A percentile compares a stretch with the other conserved stretches of the same genome.
phyloP scores from a whole-genome alignment of 2,113 vertebrate species.

The Trochalopteron elliotii region DNA sequence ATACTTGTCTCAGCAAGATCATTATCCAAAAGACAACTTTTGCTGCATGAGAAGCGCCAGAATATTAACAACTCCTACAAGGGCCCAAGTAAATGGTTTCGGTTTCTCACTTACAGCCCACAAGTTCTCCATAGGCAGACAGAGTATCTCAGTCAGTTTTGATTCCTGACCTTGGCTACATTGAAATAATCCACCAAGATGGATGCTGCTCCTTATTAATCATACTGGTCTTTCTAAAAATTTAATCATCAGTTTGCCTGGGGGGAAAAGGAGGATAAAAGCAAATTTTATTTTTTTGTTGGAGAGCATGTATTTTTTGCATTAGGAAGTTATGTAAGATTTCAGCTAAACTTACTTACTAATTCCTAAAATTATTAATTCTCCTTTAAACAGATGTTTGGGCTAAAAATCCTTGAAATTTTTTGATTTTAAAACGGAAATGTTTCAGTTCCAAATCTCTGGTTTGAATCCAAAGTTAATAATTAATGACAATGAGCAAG shows the following conservation, averaged over 20 bases:
- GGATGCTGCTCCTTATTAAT: background rate
- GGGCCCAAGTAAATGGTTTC: background rate
- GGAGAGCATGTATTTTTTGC: background rate
- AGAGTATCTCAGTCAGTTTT: background rate
- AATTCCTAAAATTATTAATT: background rate
- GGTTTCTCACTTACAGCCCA: background rate
- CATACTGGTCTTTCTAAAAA: background rate
- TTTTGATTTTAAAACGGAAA: background rate
- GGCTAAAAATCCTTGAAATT: background rate
- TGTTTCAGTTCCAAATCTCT: background rate
- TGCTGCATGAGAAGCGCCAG: background rate
- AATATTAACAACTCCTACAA: background rate
- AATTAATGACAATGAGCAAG: background rate
- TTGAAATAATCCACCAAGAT: background rate
- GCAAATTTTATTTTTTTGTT: background rate
- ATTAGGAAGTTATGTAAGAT: background rate
- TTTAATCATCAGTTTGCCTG: background rate
- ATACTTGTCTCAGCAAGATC: background rate
- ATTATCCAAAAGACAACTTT: background rate
- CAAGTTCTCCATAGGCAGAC: background rate
- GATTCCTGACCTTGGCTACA: background rate
- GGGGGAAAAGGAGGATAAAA: background rate
- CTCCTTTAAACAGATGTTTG: background rate
- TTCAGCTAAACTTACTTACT: background rate
- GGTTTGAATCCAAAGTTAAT: background rate